Evolutionary conservation across 2,797 vertebrate species (phyloP).

Genomic region (Tokudaia muenninki): DNA sequence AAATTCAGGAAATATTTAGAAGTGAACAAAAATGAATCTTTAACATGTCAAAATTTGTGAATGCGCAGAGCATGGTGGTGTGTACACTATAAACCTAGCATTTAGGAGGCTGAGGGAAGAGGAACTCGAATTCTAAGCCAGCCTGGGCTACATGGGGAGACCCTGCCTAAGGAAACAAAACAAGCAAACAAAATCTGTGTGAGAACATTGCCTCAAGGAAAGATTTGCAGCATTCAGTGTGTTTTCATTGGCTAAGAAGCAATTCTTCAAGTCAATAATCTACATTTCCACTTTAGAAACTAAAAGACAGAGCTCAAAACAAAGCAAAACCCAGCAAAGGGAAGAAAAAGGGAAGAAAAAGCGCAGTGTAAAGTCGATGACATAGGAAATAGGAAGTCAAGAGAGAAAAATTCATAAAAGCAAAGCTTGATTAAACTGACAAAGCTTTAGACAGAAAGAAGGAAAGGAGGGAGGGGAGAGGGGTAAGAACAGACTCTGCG

Average conservation of each 20-base stretch:
- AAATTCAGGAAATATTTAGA: slow-evolving; percentile 35
- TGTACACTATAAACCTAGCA: no score
- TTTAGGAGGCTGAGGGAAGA: background rate
- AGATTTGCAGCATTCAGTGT: background rate
- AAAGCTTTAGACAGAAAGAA: background rate
- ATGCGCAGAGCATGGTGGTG: background rate
- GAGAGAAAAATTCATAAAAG: background rate
- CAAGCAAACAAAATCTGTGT: background rate
- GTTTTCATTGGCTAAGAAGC: background rate
- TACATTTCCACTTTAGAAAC: slow-evolving; percentile 5
- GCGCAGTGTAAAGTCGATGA: background rate
- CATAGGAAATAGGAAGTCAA: background rate
- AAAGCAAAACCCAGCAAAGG: background rate
- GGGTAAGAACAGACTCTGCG: background rate
- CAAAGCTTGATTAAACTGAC: slow-evolving; percentile 20
- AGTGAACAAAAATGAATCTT: slow-evolving; percentile 23
- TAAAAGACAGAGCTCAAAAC: background rate
- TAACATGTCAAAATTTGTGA: background rate
- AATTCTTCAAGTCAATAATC: slow-evolving; percentile 21
- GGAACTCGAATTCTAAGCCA: background rate
- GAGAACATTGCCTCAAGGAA: background rate
- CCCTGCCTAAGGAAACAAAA: background rate
- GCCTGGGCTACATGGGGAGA: background rate
- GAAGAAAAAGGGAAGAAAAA: background rate
- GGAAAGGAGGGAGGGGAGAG: background rate